A percentile compares a stretch with the other conserved stretches of the same genome.
Evolutionary conservation across 2,888 invertebrate species (phyloP).

Genomic region (Drosophila rellima): DNA sequence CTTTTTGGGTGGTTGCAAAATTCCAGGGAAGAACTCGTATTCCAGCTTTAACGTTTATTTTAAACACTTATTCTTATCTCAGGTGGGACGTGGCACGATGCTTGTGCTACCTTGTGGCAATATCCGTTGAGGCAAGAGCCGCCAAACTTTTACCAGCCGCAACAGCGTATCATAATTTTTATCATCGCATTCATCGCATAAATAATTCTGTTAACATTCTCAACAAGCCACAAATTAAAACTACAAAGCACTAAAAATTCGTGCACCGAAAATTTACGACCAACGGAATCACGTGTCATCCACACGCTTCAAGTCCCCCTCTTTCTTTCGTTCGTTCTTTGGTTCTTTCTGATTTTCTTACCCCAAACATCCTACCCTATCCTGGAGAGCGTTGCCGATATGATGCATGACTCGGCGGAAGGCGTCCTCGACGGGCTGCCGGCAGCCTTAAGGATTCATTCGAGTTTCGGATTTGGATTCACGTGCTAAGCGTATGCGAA

Average conservation of each 20-base stretch:
- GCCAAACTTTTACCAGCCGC: constrained; percentile 39
- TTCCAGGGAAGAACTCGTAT: constrained; percentile 17
- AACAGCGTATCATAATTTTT: constrained; percentile 65
- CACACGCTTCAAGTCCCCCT: constrained; percentile 81
- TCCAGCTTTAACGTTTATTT: constrained; percentile 27
- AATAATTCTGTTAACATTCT: constrained; percentile 80
- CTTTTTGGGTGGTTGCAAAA: constrained; percentile 59
- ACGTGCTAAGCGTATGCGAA: constrained; percentile 75
- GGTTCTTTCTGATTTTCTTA: not conserved
- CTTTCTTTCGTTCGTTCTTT: not conserved
- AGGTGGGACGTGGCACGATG: constrained; percentile 60
- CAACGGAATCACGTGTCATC: constrained; percentile 86
- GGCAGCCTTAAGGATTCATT: constrained; percentile 68
- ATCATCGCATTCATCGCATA: constrained; percentile 75
- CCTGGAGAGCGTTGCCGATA: constrained; percentile 52
- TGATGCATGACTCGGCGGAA: constrained; percentile 80
- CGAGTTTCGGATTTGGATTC: constrained; percentile 47
- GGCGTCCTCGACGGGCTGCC: constrained; percentile 43
- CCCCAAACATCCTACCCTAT: not conserved
- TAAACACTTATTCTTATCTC: constrained; percentile 67
- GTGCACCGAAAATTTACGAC: constrained; percentile 83
- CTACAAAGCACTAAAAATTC: constrained; percentile 82
- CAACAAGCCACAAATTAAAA: constrained; percentile 83
- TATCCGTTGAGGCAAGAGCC: constrained; percentile 60
- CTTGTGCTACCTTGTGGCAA: constrained; percentile 60